phyloP scores from a whole-genome alignment of 1,140 invertebrate genomes.

The Linepithema humile region DNA sequence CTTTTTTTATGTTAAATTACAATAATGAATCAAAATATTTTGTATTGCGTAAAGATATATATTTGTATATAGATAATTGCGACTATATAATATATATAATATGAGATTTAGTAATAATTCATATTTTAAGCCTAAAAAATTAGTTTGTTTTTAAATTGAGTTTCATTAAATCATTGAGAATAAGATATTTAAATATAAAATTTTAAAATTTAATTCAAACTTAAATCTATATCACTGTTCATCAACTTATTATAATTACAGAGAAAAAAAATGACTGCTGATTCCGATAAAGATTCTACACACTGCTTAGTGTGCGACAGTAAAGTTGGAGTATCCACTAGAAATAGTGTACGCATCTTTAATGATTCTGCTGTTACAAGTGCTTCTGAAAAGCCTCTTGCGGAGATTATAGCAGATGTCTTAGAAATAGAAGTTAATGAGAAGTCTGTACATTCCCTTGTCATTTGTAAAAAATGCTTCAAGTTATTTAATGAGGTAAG shows the following conservation, averaged over 20 bases:
- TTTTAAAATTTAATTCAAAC: not conserved
- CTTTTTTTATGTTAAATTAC: not conserved
- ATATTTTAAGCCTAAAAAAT: too few species aligned
- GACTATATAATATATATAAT: too few species aligned
- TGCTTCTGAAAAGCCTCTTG: conserved; percentile 82
- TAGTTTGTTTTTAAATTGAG: too few species aligned
- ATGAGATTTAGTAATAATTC: too few species aligned
- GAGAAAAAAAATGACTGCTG: conserved; percentile 74
- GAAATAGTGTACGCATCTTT: conserved; percentile 85
- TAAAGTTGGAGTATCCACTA: conserved; percentile 84
- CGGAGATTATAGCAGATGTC: conserved; percentile 83
- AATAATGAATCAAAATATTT: not conserved
- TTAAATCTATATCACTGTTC: not conserved
- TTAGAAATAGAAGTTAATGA: conserved; percentile 83
- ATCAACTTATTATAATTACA: conserved; percentile 40
- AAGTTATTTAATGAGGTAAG: conserved; percentile 85
- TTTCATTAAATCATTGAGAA: too few species aligned
- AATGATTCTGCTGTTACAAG: conserved; percentile 74
- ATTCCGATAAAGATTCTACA: conserved; percentile 73
- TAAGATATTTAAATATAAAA: too few species aligned
- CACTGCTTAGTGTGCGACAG: conserved; percentile 86
- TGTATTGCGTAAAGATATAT: not conserved
- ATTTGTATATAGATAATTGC: too few species aligned
- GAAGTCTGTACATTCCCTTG: conserved; percentile 83
- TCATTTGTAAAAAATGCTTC: conserved; percentile 88